phyloP scores from a whole-genome alignment of 2,113 vertebrate species.

The Melanostigma gelatinosum region DNA sequence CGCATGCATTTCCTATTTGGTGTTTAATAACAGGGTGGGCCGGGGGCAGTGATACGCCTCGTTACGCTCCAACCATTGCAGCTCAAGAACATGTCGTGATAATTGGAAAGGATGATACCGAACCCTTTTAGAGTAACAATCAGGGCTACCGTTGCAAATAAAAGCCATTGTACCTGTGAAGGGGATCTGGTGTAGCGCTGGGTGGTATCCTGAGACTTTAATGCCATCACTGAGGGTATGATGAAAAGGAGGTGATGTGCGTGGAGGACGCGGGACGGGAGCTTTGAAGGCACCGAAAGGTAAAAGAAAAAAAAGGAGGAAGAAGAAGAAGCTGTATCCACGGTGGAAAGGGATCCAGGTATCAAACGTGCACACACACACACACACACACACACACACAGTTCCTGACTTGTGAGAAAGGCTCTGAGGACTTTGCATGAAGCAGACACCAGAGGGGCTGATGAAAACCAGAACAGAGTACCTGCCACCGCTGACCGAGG shows the following conservation, averaged over 20 bases:
- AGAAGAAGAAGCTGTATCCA: not conserved
- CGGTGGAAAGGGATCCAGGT: not conserved
- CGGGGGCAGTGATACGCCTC: not conserved
- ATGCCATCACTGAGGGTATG: not conserved
- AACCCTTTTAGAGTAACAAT: no score
- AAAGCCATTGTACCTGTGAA: no score
- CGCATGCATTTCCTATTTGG: conserved; percentile 30
- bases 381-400: no score
- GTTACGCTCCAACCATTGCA: no score
- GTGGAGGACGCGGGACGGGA: not conserved
- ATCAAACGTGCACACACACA: not conserved
- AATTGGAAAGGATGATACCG: no score
- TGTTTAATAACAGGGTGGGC: not conserved
- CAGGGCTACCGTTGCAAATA: no score
- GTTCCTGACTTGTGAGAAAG: not conserved
- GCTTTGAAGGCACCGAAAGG: not conserved
- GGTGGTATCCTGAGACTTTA: conserved; percentile 12
- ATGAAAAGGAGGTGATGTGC: conserved; percentile 2
- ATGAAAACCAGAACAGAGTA: no score
- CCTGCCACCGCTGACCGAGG: no score
- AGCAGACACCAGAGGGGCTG: not conserved
- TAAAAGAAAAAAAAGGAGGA: not conserved
- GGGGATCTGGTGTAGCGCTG: no score
- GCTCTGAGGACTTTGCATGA: not conserved
- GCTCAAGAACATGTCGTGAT: no score